These are phyloP conservation scores for Zingel zingel DNA, from an alignment of 2,113 vertebrate species.

Conservation along the genomic window DNA sequence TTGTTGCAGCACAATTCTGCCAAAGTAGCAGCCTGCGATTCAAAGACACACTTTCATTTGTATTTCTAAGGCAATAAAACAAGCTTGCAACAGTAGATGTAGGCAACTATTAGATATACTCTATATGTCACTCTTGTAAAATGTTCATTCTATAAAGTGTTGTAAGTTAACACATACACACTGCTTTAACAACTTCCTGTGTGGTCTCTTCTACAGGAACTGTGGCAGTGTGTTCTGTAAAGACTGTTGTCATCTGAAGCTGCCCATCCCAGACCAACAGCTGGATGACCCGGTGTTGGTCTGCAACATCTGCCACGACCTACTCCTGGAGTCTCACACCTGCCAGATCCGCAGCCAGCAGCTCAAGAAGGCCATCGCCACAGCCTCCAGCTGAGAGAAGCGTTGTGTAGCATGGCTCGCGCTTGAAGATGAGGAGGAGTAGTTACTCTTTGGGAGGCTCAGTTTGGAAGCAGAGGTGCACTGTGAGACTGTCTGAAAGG, in stretches of 20 bases:
- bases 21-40: slow-evolving; percentile 14
- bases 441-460: slow-evolving; percentile 44
- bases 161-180: neutral
- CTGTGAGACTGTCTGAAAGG: slow-evolving; percentile 43
- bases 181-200: neutral
- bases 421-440: slow-evolving; percentile 39
- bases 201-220: slow-evolving; percentile 84
- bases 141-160: neutral
- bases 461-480: slow-evolving; percentile 39
- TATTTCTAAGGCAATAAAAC: slow-evolving; percentile 7
- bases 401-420: slow-evolving; percentile 29
- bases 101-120: too few relatives aligned
- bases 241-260: slow-evolving; percentile 95
- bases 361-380: slow-evolving; percentile 98
- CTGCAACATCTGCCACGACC: slow-evolving; percentile 95
- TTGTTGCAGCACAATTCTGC: slow-evolving; percentile 7
- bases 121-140: neutral
- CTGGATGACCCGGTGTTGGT: slow-evolving; percentile 96
- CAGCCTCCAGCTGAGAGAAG: slow-evolving; percentile 95
- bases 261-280: slow-evolving; percentile 98
- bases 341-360: slow-evolving; percentile 97
- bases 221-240: slow-evolving; percentile 99
- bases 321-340: slow-evolving; percentile 92
- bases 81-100: neutral
- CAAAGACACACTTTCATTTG: slow-evolving; percentile 22